Evolutionary conservation across 2,113 vertebrate species (phyloP), one percentile per base, ranked within the genome.

Genomic region (Tragelaphus buxtoni): DNA sequence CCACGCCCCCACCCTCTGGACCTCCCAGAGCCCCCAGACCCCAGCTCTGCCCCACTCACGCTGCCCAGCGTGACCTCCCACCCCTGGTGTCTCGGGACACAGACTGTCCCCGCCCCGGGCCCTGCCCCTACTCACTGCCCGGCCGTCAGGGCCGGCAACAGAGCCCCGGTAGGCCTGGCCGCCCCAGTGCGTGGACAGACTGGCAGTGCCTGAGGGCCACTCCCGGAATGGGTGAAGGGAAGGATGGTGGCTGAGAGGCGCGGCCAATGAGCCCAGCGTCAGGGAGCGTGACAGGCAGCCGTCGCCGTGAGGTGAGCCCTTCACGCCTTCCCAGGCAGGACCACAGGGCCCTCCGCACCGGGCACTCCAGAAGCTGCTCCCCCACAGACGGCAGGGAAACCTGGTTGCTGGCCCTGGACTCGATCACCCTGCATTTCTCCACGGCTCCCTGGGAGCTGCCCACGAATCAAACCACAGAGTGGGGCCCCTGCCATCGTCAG

Each of bases 221-320:
- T 6, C 47, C 55, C 11, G 0, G 72, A 47, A 14, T 0, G 0
- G 2, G 0, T 7, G 12, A 8, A n/a, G 32, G 45, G 55, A 32
- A 49, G 32, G 13, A 16, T 1, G 0, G 51, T 0, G 13, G 18
- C 79, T 3, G 32, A 14, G 63, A 24, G 53, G 74, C n/a, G n/a
- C n/a, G n/a, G n/a, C n/a, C n/a, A n/a, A n/a, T n/a, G n/a, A n/a
- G n/a, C n/a, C n/a, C n/a, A n/a, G n/a, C n/a, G n/a, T n/a, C n/a
- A n/a, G 11, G 45, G 42, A 30, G 45, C 1, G 18, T 2, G 45
- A 47, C 60, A 35, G 11, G 22, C 4, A 3, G 1, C 4, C 35
- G 9, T 35, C 28, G 4, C 30, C 9, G 0, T 6, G 3, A 3
- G 1, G 1, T 0, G 1, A 76, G 30, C 14, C 9, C 0, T 0